Evolutionary conservation across 2,797 vertebrate genomes (phyloP).

Genomic region (Sebastes cheni): DNA sequence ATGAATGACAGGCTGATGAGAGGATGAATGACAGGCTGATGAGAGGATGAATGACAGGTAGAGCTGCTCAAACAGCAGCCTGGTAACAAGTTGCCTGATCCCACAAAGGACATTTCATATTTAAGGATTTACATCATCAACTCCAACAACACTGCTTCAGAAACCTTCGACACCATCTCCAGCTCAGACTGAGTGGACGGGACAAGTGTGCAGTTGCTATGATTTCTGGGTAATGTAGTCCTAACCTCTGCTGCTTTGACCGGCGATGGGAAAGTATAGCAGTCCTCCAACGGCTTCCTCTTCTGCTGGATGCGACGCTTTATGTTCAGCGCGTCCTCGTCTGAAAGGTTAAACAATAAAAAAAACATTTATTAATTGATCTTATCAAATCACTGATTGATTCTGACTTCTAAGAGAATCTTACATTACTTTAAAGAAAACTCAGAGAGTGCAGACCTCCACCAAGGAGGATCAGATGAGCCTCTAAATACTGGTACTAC

Average conservation of each 20-base stretch:
- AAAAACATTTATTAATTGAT: background rate
- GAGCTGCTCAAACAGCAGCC: too few relatives aligned
- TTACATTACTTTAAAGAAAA: too few relatives aligned
- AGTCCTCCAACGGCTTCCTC: slow-evolving; percentile 61
- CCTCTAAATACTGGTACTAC: too few relatives aligned
- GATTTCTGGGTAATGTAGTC: slow-evolving; percentile 14
- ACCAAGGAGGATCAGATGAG: too few relatives aligned
- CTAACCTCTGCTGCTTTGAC: slow-evolving; percentile 37
- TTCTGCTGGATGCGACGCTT: slow-evolving; percentile 76
- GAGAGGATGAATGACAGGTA: too few relatives aligned
- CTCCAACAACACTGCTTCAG: background rate
- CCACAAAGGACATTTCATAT: too few relatives aligned
- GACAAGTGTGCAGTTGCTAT: background rate
- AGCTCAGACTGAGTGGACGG: background rate
- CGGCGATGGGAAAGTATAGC: slow-evolving; percentile 38
- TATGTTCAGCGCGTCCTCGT: slow-evolving; percentile 45
- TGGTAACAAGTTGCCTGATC: too few relatives aligned
- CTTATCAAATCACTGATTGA: background rate
- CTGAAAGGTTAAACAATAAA: slow-evolving; percentile 8
- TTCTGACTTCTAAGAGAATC: background rate
- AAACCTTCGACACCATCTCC: background rate
- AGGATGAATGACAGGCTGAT: background rate
- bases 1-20: background rate
- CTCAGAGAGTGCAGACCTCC: too few relatives aligned
- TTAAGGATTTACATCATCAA: background rate